phyloP scores from a whole-genome alignment of 2,797 vertebrate genomes.

The Mus spretus region DNA sequence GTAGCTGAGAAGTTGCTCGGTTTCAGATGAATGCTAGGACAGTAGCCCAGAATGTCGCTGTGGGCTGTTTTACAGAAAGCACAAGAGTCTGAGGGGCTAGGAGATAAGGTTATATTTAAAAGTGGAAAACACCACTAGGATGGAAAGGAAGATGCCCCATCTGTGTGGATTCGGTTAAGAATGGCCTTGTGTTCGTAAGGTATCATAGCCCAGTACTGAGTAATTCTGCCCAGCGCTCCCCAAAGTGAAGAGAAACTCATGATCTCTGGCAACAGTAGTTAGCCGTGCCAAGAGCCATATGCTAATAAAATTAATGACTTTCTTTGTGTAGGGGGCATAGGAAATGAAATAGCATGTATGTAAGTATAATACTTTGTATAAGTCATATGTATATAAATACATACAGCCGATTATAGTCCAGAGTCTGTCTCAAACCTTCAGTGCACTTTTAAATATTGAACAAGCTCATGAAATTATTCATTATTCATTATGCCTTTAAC shows the following conservation, averaged over 20 bases:
- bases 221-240: constrained; percentile 45
- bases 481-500: constrained; percentile 19
- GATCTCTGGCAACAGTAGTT: constrained; percentile 50
- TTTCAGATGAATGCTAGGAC: constrained; percentile 44
- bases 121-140: constrained; percentile 58
- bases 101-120: constrained; percentile 40
- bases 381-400: not conserved
- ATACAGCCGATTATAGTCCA: not conserved
- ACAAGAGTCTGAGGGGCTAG: not conserved
- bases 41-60: not conserved
- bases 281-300: constrained; percentile 40
- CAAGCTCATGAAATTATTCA: not conserved
- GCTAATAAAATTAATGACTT: not conserved
- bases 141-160: not conserved
- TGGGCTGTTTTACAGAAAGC: constrained; percentile 5
- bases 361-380: not conserved
- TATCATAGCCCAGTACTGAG: constrained; percentile 51
- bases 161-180: not conserved
- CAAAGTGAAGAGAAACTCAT: constrained; percentile 54
- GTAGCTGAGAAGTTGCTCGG: constrained; percentile 49
- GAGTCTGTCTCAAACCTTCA: not conserved
- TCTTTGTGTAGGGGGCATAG: not conserved
- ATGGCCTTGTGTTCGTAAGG: not conserved
- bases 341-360: not conserved
- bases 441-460: constrained; percentile 30